Evolutionary conservation across 2,797 vertebrate genomes (phyloP).

Genomic region (Acipenser transmontanus): DNA sequence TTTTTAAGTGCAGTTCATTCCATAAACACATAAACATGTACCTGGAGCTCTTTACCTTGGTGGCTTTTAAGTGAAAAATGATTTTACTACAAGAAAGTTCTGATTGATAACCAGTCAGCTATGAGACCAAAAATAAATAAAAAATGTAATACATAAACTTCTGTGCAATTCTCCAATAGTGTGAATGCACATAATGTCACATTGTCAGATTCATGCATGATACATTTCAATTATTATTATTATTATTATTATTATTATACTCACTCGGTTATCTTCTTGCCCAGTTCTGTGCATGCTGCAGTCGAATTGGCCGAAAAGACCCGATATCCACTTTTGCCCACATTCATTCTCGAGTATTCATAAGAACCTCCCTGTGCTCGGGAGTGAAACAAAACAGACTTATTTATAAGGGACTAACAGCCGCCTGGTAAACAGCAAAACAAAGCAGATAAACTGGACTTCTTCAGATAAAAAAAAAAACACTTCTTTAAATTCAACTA

Average conservation of each 20-base stretch:
- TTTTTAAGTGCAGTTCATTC: too few relatives aligned
- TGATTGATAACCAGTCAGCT: too few relatives aligned
- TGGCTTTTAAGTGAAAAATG: too few relatives aligned
- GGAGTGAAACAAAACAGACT: constrained; percentile 62
- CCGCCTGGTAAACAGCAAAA: constrained; percentile 40
- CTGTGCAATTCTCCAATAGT: not conserved
- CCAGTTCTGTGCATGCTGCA: constrained; percentile 76
- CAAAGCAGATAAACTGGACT: constrained; percentile 18
- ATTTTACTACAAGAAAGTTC: too few relatives aligned
- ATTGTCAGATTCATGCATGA: not conserved
- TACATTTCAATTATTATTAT: not conserved
- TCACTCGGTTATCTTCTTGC: constrained; percentile 91
- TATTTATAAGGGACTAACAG: constrained; percentile 66
- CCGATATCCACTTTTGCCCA: constrained; percentile 77
- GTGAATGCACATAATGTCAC: not conserved
- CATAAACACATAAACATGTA: too few relatives aligned
- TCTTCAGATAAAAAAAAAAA: too few relatives aligned
- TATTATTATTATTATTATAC: constrained; percentile 55
- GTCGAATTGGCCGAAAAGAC: constrained; percentile 87
- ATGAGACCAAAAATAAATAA: too few relatives aligned
- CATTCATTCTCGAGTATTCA: constrained; percentile 75
- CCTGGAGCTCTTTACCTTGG: too few relatives aligned
- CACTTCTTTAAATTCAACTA: too few relatives aligned
- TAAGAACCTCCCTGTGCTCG: constrained; percentile 57
- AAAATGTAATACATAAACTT: too few relatives aligned